Evolutionary conservation across 2,797 vertebrate species (phyloP), one percentile per base, ranked within the genome.

Genomic region (Halcyon smyrnensis): DNA sequence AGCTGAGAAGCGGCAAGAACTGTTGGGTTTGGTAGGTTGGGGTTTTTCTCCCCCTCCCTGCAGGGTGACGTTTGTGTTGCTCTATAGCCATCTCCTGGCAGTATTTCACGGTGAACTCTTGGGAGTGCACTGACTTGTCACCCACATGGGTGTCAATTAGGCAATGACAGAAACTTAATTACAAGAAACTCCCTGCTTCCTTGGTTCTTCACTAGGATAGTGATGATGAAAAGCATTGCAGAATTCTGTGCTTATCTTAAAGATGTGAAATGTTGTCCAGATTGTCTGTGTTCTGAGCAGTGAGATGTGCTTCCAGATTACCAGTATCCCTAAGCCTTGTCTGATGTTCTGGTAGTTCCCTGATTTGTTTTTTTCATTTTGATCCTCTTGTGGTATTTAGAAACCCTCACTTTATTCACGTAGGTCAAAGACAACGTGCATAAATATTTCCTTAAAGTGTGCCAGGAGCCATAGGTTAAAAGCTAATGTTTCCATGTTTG

Each of bases 391-490:
- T 16, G 54, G 36, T 75, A 37, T 74, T 89, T 89, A 48, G 53
- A 94, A 89, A 43, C 23, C 28, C 15, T 67, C 16, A n/a, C 46
- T 77, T 84, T 63, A 71, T 89, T 89, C 21, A 10, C 34, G n/a
- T 59, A 43, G 59, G 76, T 90, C 84, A 88, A 85, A 89, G 54
- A 32, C 70, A 57, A 34, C 0, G 4, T 57, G 13, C 17, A 37
- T 92, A 93, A 95, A 63, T 70, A 90, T 57, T 94, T 90, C 64
- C 81, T 85, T 81, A 37, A 89, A 60, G 67, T 32, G 8, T 50
- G 65, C 81, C 60, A 77, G 56, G 67, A 94, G 59, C 51, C n/a
- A 3, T 36, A n/a, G 59, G 39, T 90, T 94, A 70, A 63, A 76
- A 93, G 57, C 71, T 67, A 23, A 36, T 37, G 25, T 56, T 90